phyloP scores from a whole-genome alignment of 2,113 vertebrate species.

The Ascaphus truei region DNA sequence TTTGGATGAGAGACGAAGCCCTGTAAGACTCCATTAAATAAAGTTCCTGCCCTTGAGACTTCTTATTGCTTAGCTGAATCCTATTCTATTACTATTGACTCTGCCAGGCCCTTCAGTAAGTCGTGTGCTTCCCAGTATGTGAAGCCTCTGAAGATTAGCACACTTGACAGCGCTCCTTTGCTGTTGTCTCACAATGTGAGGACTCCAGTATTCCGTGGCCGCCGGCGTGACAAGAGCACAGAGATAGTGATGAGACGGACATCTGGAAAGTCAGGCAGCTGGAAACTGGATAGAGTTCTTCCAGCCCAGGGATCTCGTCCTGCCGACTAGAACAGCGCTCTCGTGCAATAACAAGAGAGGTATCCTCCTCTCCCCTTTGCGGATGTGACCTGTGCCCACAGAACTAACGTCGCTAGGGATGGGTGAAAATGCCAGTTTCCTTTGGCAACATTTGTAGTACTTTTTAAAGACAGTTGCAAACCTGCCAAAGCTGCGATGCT shows the following conservation, averaged over 20 bases:
- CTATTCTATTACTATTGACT: background rate
- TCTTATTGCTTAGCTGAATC: background rate
- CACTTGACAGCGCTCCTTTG: background rate
- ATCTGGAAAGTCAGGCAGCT: background rate
- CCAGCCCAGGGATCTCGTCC: constrained; percentile 4
- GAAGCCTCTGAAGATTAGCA: background rate
- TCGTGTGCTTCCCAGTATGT: background rate
- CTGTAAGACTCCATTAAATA: background rate
- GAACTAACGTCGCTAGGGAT: no score
- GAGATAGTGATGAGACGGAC: constrained; percentile 9
- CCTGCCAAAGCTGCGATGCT: no score
- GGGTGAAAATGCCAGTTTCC: no score
- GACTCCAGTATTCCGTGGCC: background rate
- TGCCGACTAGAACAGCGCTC: no score
- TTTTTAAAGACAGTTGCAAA: no score
- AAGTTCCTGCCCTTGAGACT: background rate
- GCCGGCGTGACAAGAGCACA: constrained; percentile 1
- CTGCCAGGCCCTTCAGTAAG: background rate
- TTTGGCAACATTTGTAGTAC: no score
- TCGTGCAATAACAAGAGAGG: no score
- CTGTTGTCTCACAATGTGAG: background rate
- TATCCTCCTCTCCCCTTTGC: no score
- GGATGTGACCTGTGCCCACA: no score
- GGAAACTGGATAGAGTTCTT: background rate
- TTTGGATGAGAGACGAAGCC: background rate